Conservation (phyloP, 2,888 invertebrate genomes). For the Rhimphoctona megacephalus region DNA sequence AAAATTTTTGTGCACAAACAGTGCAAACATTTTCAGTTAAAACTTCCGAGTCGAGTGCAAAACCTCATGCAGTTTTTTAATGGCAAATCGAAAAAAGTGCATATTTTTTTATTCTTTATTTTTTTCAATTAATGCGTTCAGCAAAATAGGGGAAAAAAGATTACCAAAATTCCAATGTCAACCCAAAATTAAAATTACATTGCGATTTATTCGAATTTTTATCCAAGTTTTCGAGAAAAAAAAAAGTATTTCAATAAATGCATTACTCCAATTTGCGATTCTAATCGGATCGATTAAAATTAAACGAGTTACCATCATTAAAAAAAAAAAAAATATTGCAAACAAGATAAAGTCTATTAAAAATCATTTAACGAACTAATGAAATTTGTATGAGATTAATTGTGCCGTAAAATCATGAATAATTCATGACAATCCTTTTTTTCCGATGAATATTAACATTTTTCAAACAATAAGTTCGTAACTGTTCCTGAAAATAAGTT, state of each 20-base stretch:
- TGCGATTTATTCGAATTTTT: neutral
- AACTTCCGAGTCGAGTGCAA: too few species aligned
- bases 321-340: neutral
- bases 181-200: neutral
- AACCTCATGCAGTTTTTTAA: too few species aligned
- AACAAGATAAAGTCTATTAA: neutral
- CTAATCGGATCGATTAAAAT: too few species aligned
- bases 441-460: conserved; percentile 15
- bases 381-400: neutral
- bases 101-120: too few species aligned
- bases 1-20: neutral
- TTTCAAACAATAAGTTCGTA: conserved; percentile 9
- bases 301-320: neutral
- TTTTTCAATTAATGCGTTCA: too few species aligned
- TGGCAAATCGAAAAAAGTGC: too few species aligned
- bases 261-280: neutral
- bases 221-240: neutral
- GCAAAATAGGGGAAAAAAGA: too few species aligned
- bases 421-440: neutral
- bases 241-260: neutral
- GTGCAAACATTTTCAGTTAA: neutral
- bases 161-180: neutral
- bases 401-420: neutral
- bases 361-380: neutral
- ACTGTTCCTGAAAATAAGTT: neutral